Evolutionary conservation across 1,140 invertebrate species (phyloP).

Genomic region (Neodiprion fabricii): DNA sequence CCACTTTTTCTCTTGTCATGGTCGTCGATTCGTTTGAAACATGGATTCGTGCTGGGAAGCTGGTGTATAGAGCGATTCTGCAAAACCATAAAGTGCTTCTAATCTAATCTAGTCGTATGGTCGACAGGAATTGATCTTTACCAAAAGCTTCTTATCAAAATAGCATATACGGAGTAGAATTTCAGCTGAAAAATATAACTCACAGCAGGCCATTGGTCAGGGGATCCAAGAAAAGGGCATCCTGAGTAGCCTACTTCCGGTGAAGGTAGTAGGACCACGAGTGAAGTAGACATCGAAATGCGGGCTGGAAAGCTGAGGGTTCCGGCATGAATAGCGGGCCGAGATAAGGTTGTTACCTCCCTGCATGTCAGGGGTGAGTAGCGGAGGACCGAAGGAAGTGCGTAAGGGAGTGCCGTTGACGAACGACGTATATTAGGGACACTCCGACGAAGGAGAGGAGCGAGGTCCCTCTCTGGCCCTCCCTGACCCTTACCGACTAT

Average conservation of each 20-base stretch:
- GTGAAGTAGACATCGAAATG: background rate
- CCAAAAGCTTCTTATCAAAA: no score
- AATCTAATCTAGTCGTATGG: no score
- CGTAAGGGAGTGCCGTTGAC: conserved; percentile 51
- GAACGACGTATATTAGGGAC: conserved; percentile 64
- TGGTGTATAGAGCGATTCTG: no score
- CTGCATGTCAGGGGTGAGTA: conserved; percentile 10
- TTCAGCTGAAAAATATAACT: no score
- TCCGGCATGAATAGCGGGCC: background rate
- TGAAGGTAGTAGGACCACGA: background rate
- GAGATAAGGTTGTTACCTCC: conserved; percentile 28
- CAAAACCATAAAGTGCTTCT: no score
- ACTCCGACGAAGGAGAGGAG: conserved; percentile 59
- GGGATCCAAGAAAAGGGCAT: background rate
- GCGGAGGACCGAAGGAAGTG: conserved; percentile 21
- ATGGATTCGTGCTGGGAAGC: no score
- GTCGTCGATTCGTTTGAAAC: no score
- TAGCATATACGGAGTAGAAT: no score
- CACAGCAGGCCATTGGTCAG: no score
- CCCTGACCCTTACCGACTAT: conserved; percentile 58
- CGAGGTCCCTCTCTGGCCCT: conserved; percentile 50
- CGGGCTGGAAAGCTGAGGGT: background rate
- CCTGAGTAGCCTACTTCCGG: background rate
- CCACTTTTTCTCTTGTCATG: no score
- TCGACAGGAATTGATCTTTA: no score